These are phyloP conservation scores for Oxygymnocypris stewartii DNA, from an alignment of 2,113 vertebrate species.

Conservation along the genomic window DNA sequence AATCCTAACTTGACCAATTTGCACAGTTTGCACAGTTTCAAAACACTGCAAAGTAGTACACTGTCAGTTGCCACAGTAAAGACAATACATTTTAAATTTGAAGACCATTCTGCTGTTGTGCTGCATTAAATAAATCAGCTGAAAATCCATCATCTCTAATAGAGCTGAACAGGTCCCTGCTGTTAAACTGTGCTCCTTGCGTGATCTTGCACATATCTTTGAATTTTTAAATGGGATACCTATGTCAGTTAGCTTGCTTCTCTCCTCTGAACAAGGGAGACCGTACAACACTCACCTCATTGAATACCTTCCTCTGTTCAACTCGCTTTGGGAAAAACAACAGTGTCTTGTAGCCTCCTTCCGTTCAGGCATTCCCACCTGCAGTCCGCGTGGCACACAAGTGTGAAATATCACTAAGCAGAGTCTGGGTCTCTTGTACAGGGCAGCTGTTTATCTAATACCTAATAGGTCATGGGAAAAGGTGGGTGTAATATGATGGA, in stretches of 20 bases:
- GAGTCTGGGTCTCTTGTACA: slow-evolving; percentile 54
- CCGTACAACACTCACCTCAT: not conserved
- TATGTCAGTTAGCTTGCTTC: slow-evolving; percentile 56
- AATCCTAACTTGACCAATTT: not conserved
- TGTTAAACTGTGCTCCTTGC: slow-evolving; percentile 39
- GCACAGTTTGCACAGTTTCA: no score
- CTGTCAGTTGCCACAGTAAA: not conserved
- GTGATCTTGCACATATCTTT: slow-evolving; percentile 43
- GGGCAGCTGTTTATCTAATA: slow-evolving; percentile 73
- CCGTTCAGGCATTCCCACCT: slow-evolving; percentile 72
- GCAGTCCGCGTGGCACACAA: slow-evolving; percentile 61
- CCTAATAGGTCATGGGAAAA: slow-evolving; percentile 67
- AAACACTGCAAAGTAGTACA: not conserved
- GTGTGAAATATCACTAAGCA: slow-evolving; percentile 72
- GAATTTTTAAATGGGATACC: slow-evolving; percentile 57
- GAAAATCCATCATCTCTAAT: not conserved
- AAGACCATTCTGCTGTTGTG: not conserved
- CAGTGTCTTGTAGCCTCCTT: slow-evolving; percentile 59
- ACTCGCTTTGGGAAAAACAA: slow-evolving; percentile 57
- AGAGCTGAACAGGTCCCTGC: slow-evolving; percentile 56
- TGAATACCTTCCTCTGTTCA: slow-evolving; percentile 69
- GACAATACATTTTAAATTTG: not conserved
- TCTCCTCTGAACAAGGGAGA: slow-evolving; percentile 57
- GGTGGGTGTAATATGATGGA: slow-evolving; percentile 70
- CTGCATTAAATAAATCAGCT: not conserved